Evolutionary conservation across 1,140 invertebrate species (phyloP), one percentile per base, ranked within the genome.

Genomic region (Diachasmimorpha longicaudata): DNA sequence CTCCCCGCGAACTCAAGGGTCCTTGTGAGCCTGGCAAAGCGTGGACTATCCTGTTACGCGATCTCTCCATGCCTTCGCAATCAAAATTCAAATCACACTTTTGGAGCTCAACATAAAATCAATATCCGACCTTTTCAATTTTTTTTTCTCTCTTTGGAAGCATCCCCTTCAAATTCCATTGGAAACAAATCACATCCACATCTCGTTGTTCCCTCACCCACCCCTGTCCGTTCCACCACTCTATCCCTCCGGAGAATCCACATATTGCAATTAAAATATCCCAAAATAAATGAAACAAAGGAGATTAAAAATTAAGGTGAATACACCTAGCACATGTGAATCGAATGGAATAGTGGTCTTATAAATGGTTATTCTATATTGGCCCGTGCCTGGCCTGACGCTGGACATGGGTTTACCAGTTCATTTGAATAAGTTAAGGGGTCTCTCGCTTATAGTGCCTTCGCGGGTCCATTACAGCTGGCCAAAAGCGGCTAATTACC

Each of bases 31-130:
- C 83, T 85, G 86, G 85, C 84, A 89, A 88, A 89, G 87, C 88
- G 88, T 89, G 88, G 86, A 89, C 88, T 89, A 89, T 89, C 88
- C 88, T 86, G 86, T 89, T 89, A 89, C 85, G 85, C 85, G 87
- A 89, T 89, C 88, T 89, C 85, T 82, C 81, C 70, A 44, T 37
- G 39, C 71, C 73, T 72, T 74, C 83, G 83, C 86, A 89, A 89
- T 89, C 88, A 89, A 89, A 89, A 89, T 89, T 89, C 88, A 89
- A 89, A 89, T 89, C 87, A 88, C 87, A 89, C 87, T 88, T 88
- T 89, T 87, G 82, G 86, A 84, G 79, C 79, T 85, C 82, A 85
- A 85, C 86, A 85, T 86, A 89, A 89, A 89, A 89, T 89, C 88
- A 88, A 89, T 89, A 89, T 84, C 81, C 80, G 81, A 82, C 81